Base-by-base conservation (phyloP, 2,797 vertebrate species). In the Alectoris magna region DNA sequence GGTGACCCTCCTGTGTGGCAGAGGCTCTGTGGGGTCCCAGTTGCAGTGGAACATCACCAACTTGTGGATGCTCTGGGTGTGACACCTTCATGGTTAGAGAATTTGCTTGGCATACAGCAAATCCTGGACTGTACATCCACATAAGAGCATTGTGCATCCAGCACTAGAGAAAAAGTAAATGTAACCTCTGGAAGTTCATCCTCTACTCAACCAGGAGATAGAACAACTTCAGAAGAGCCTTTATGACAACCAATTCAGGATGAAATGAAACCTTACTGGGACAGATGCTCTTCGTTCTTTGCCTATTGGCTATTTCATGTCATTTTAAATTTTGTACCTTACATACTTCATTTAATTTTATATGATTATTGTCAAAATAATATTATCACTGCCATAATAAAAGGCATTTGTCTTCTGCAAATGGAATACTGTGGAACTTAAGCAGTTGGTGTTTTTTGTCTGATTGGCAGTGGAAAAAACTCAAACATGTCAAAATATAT, bases 381-480 rank as follows among this genome's bases (percentile, higher is more conserved):
- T 51, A 72, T 66, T 80, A 89, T 77, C 15, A 72, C 41, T 89
- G 51, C 43, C 59, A 67, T 72, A 81, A 49, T 84, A 71, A 68
- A 27, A 84, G 3, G 14, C 36, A 7, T 2, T 48, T 63, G 83
- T 71, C 38, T 77, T 59, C 49, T 72, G 49, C 49, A 26, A 63
- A 67, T 56, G 39, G 91, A 95, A 83, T 21, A 62, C 22, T 22
- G 21, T 72, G 63, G 55, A 75, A 87, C 88, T 95, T 64, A 86
- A 90, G 72, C 59, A 85, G 62, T 55, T 62, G 29, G 43, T 68
- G 8, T 83, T 93, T 18, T 90, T 96, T 18, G 88, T 88, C 72
- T 84, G n/a, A 55, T 87, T 69, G 38, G 55, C 29, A 87, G 39
- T 79, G 68, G 43, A 95, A 91, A 70, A 94, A 84, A 7, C 8